Percentiles rank a stretch among this genome's conserved stretches.
Evolutionary conservation across 2,888 invertebrate species (phyloP).

Genomic region (Mythimna lalbum): DNA sequence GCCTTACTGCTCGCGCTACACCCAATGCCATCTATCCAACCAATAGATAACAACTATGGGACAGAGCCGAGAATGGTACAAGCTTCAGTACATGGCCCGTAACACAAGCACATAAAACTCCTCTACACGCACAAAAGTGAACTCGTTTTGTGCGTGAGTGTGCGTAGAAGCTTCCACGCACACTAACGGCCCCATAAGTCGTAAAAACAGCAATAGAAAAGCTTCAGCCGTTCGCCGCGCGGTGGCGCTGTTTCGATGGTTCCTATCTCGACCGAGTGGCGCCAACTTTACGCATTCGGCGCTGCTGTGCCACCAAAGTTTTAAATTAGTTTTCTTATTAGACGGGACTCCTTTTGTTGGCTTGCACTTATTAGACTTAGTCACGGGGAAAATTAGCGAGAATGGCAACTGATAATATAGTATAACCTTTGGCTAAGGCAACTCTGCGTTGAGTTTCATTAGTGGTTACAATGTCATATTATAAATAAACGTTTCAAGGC

Average conservation of each 20-base stretch:
- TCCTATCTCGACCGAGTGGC: conserved; percentile 73
- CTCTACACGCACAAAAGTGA: conserved; percentile 83
- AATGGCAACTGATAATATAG: conserved; percentile 38
- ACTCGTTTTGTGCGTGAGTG: conserved; percentile 76
- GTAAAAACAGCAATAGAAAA: conserved; percentile 86
- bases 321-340: conserved; percentile 81
- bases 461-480: background rate
- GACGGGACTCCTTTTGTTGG: conserved; percentile 71
- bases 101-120: conserved; percentile 81
- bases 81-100: conserved; percentile 82
- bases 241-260: conserved; percentile 86
- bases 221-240: conserved; percentile 88
- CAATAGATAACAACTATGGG: conserved; percentile 81
- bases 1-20: conserved; percentile 70
- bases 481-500: conserved; percentile 4
- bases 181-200: conserved; percentile 74
- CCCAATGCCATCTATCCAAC: conserved; percentile 86
- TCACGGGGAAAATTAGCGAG: conserved; percentile 60
- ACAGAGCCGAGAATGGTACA: conserved; percentile 72
- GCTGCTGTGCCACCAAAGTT: conserved; percentile 80
- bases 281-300: conserved; percentile 77
- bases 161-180: conserved; percentile 83
- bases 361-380: conserved; percentile 71
- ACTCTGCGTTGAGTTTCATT: background rate
- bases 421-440: conserved; percentile 34